Evolutionary conservation across 2,888 invertebrate genomes (phyloP).

Genomic region (Xanthostigma xanthostigma): DNA sequence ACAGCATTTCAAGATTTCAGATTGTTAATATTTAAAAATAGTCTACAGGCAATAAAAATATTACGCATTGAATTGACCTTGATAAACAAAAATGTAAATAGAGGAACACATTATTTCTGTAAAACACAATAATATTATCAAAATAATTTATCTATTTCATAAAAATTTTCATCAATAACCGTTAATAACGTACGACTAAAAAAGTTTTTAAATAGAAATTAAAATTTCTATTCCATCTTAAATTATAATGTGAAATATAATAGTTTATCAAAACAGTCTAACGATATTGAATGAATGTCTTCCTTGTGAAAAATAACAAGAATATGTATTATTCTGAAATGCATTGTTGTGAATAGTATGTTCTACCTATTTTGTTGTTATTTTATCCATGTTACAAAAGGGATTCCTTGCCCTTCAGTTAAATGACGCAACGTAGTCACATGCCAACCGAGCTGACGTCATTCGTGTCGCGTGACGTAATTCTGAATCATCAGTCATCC

Average conservation of each 20-base stretch:
- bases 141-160: too few relatives aligned
- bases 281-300: not conserved
- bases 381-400: not conserved
- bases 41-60: too few relatives aligned
- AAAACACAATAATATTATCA: too few relatives aligned
- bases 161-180: too few relatives aligned
- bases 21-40: too few relatives aligned
- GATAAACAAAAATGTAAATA: too few relatives aligned
- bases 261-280: not conserved
- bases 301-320: not conserved
- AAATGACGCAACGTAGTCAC: constrained; percentile 21
- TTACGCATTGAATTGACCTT: too few relatives aligned
- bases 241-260: not conserved
- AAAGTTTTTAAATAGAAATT: too few relatives aligned
- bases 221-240: too few relatives aligned
- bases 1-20: too few relatives aligned
- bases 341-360: not conserved
- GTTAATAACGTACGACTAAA: too few relatives aligned
- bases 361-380: not conserved
- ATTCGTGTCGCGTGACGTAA: constrained; percentile 22
- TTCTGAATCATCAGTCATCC: constrained; percentile 21
- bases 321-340: not conserved
- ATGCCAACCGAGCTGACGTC: constrained; percentile 22
- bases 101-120: too few relatives aligned
- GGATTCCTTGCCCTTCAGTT: constrained; percentile 10